Percentiles rank a stretch among this genome's conserved stretches.
phyloP scores from a whole-genome alignment of 2,113 vertebrate genomes.

The Malaclemys terrapin region DNA sequence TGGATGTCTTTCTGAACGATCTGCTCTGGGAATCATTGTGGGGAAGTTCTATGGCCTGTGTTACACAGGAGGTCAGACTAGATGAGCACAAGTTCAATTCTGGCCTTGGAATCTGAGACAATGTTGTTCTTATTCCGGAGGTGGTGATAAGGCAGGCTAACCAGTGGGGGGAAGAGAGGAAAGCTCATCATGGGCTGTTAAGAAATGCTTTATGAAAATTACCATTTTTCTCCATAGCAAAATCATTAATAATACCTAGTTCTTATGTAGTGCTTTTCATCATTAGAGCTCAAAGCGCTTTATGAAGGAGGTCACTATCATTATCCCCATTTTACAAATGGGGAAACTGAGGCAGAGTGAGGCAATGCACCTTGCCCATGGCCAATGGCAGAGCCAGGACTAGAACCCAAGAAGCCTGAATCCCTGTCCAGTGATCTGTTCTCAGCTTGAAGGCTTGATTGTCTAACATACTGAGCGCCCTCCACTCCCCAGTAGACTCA shows the following conservation, averaged over 20 bases:
- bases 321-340: background rate
- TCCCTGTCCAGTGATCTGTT: background rate
- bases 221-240: background rate
- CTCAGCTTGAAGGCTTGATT: background rate
- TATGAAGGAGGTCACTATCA: background rate
- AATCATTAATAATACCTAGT: background rate
- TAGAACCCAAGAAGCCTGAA: background rate
- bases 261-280: background rate
- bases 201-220: background rate
- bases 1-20: too few relatives aligned
- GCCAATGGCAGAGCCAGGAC: background rate
- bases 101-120: too few relatives aligned
- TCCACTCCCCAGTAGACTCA: background rate
- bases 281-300: background rate
- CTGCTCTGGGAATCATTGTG: too few relatives aligned
- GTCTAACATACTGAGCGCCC: background rate
- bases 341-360: background rate
- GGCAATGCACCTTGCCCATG: background rate
- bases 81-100: too few relatives aligned
- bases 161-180: background rate
- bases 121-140: too few relatives aligned
- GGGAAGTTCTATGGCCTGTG: too few relatives aligned
- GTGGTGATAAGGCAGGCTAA: too few relatives aligned
- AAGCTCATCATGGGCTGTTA: background rate
- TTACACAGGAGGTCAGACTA: too few relatives aligned